Conservation (phyloP, 2,888 invertebrate species). For the Norana najaformis region DNA sequence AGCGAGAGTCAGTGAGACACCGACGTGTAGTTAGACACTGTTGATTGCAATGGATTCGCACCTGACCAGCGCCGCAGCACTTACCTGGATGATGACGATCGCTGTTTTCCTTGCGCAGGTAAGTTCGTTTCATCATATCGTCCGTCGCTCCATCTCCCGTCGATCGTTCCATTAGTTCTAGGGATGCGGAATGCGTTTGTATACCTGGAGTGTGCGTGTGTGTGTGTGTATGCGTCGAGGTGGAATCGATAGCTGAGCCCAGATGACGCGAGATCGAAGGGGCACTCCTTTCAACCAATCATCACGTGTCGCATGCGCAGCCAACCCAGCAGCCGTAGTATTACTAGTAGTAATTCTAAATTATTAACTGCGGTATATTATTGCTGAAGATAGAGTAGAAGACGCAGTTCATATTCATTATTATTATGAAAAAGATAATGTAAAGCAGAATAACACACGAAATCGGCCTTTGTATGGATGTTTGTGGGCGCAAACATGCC, state of each 20-base stretch:
- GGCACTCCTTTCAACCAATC: background rate
- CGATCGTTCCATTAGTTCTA: background rate
- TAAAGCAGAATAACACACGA: too few relatives aligned
- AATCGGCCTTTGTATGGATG: too few relatives aligned
- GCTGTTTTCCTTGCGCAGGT: conserved; percentile 15
- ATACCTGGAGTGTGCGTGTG: background rate
- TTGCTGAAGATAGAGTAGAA: background rate
- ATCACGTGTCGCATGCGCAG: background rate
- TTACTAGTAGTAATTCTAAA: background rate
- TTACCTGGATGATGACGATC: conserved; percentile 16
- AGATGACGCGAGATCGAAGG: conserved; percentile 3
- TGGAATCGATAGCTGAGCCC: background rate
- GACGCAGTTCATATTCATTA: too few relatives aligned
- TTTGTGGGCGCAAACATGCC: too few relatives aligned
- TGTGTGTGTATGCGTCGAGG: background rate
- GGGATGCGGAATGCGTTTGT: background rate
- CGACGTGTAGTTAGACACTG: background rate
- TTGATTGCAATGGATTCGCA: background rate
- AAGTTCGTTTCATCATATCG: background rate
- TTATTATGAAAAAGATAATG: background rate
- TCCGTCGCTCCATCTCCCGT: too few relatives aligned
- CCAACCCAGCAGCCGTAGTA: background rate
- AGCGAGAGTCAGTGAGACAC: background rate
- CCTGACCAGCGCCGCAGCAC: background rate
- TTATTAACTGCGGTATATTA: too few relatives aligned